These are phyloP conservation scores for Eueides isabella DNA, from an alignment of 1,140 invertebrate genomes.

Conservation along the genomic window DNA sequence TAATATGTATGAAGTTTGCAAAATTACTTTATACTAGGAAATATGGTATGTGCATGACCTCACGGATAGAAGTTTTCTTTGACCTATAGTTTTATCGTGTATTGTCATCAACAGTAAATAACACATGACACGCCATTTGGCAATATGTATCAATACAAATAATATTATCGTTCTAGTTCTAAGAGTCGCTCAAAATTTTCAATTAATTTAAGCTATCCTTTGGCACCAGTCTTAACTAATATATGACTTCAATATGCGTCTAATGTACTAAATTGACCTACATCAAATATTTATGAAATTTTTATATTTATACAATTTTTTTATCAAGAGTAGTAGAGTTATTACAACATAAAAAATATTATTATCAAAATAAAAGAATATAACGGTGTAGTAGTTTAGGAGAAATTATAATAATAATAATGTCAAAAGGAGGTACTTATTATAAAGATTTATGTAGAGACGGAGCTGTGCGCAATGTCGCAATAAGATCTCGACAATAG, in stretches of 20 bases:
- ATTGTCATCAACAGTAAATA: neutral
- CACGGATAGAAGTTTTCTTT: neutral
- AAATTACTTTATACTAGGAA: neutral
- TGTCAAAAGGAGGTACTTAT: neutral
- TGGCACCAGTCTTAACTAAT: neutral
- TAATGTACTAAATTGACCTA: neutral
- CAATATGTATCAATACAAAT: neutral
- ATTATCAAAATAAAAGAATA: neutral
- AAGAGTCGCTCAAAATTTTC: too few species aligned
- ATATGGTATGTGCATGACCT: neutral
- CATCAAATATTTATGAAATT: neutral
- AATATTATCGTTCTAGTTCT: too few species aligned
- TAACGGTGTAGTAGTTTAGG: neutral
- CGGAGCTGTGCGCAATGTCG: slow-evolving; percentile 20
- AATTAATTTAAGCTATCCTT: neutral
- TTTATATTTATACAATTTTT: neutral
- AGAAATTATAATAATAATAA: neutral
- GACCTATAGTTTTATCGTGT: neutral
- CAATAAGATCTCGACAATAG: slow-evolving; percentile 49
- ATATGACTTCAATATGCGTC: neutral
- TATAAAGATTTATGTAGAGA: neutral
- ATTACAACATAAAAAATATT: too few species aligned
- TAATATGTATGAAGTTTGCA: neutral
- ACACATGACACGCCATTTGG: neutral
- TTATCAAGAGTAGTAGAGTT: too few species aligned